Base-by-base conservation (phyloP, 2,888 invertebrate genomes). In the Apamea anceps region DNA sequence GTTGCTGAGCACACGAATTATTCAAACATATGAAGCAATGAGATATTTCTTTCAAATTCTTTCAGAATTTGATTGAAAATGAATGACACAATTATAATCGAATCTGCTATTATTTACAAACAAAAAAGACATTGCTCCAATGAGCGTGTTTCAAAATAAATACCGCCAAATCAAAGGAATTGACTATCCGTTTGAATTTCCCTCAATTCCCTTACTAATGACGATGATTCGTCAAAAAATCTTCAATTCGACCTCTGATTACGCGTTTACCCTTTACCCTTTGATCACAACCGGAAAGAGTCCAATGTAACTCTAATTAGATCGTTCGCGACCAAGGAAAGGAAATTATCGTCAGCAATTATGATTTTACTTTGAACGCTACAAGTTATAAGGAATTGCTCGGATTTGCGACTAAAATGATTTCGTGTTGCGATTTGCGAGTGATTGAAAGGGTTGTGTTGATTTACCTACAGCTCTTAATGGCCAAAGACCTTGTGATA, bases 291-390 rank as follows among this genome's bases (percentile, higher is more conserved):
- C 51, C 68, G 75, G 72, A 75, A 82, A 86, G 77, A 42, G 42
- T 42, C 32, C 80, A 78, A 77, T 82, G 71, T 62, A 63, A 42
- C 1, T 63, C 63, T 77, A 77, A 85, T 77, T 78, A 85, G 63
- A 65, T 65, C 73, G 72, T 80, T 80, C n/a, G 15, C 78, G 37
- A 78, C 42, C 48, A 77, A 60, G 25, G 80, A 25, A 80, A 80
- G 80, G 82, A 86, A 80, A 86, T 79, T 62, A 74, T 75, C 37
- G 75, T 37, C 67, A 42, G 60, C 70, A 85, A 82, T 86, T 85
- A 86, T 78, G 63, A 72, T 76, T 68, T 85, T 28, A 51, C 66
- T 84, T 84, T 84, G 81, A 86, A 72, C 18, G 65, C 13, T 32
- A 28, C 67, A 25, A 54, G 57, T 25, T 18, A 18, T 76, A 45